Conservation (phyloP, 2,888 invertebrate species). For the Caenorhabditis angaria region DNA sequence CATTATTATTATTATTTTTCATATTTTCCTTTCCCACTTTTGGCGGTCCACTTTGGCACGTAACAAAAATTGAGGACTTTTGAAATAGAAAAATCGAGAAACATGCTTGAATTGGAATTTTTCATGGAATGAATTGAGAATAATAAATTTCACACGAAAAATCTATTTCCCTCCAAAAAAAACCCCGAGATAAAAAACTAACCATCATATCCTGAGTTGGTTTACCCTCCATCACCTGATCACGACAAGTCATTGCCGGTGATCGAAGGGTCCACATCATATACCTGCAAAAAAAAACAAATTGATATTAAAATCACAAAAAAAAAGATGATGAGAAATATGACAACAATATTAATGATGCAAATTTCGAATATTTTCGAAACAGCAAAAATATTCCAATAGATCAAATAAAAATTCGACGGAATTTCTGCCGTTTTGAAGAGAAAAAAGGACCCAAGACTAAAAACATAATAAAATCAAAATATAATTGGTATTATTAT, state of each 20-base stretch:
- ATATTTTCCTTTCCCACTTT: too few relatives aligned
- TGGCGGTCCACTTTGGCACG: too few relatives aligned
- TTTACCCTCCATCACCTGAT: conserved; percentile 66
- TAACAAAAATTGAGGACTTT: too few relatives aligned
- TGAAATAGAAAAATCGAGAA: too few relatives aligned
- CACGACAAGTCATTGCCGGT: conserved; percentile 56
- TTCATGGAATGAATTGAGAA: too few relatives aligned
- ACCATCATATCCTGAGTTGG: conserved; percentile 71
- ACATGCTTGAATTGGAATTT: too few relatives aligned
- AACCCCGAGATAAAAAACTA: background rate
- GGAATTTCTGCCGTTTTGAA: background rate
- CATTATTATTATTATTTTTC: background rate
- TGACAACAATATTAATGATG: background rate
- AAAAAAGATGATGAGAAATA: background rate
- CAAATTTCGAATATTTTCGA: background rate
- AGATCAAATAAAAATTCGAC: background rate
- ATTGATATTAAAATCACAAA: background rate
- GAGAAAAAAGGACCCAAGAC: background rate
- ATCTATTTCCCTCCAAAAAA: background rate
- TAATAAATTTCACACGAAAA: too few relatives aligned
- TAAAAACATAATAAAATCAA: background rate
- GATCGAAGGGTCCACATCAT: conserved; percentile 67
- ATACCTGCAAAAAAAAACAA: conserved; percentile 51
- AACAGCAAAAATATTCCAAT: background rate
- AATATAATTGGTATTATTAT: conserved; percentile 1